Conservation (phyloP, 2,888 invertebrate genomes). For the Enoplolaimus lenunculus region DNA sequence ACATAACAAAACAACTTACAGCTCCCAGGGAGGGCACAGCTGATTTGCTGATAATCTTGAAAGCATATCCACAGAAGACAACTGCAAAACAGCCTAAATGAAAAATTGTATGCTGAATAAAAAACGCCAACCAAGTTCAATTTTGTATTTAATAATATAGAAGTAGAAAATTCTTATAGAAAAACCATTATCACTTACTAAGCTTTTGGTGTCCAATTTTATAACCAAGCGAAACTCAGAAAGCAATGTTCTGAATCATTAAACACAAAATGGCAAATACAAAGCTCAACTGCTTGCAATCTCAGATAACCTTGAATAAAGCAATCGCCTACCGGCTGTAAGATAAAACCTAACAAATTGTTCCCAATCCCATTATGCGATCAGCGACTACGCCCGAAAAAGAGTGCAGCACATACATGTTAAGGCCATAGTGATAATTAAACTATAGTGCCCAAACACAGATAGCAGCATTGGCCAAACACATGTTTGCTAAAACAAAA, state of each 20-base stretch:
- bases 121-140: too few relatives aligned
- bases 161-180: too few relatives aligned
- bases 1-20: slow-evolving; percentile 52
- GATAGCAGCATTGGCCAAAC: slow-evolving; percentile 80
- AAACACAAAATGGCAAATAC: too few relatives aligned
- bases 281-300: too few relatives aligned
- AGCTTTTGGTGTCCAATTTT: too few relatives aligned
- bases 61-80: slow-evolving; percentile 63
- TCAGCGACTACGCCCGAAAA: slow-evolving; percentile 50
- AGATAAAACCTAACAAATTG: slow-evolving; percentile 34
- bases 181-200: too few relatives aligned
- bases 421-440: slow-evolving; percentile 70
- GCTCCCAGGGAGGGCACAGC: slow-evolving; percentile 76
- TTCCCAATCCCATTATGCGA: slow-evolving; percentile 29
- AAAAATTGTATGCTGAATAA: background rate
- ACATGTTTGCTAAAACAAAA: too few relatives aligned
- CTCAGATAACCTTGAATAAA: too few relatives aligned
- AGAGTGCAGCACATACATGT: slow-evolving; percentile 88
- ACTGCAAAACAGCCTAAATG: slow-evolving; percentile 49
- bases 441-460: slow-evolving; percentile 81
- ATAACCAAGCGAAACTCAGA: too few relatives aligned
- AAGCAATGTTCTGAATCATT: too few relatives aligned
- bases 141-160: too few relatives aligned
- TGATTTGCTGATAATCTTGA: slow-evolving; percentile 57
- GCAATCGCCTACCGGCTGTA: too few relatives aligned